Percentiles rank a stretch among this genome's conserved stretches.
These are phyloP conservation scores for Drosophila sucinea DNA, from an alignment of 1,140 invertebrate species.

Conservation along the genomic window DNA sequence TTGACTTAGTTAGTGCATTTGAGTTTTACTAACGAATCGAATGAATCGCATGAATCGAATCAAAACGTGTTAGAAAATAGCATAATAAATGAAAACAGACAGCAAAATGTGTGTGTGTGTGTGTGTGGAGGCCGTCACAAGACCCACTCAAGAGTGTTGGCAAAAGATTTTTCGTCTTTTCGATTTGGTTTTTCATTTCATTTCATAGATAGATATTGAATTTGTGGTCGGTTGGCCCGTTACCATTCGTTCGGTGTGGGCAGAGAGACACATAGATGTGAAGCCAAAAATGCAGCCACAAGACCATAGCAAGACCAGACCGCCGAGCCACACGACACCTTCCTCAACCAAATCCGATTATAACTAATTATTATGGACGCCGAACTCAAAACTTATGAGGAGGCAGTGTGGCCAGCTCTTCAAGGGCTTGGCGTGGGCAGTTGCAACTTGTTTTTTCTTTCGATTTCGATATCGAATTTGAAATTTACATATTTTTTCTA, in stretches of 20 bases:
- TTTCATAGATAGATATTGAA: conserved; percentile 5
- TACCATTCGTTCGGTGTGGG: background rate
- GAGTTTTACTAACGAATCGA: conserved; percentile 25
- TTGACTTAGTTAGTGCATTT: conserved; percentile 54
- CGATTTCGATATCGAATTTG: conserved; percentile 3
- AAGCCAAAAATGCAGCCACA: conserved; percentile 17
- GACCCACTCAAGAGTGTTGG: conserved; percentile 1
- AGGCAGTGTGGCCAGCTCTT: conserved; percentile 29
- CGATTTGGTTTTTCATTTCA: conserved; percentile 11
- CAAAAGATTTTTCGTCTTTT: conserved; percentile 11
- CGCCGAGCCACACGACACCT: conserved; percentile 60
- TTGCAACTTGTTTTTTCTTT: conserved; percentile 19
- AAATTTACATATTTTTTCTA: conserved; percentile 11
- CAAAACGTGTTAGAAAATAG: conserved; percentile 70
- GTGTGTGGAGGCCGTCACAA: conserved; percentile 1
- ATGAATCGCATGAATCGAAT: conserved; percentile 41
- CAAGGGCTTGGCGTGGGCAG: conserved; percentile 67
- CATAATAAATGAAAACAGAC: conserved; percentile 58
- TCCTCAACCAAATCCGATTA: conserved; percentile 76
- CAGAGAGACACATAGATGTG: background rate
- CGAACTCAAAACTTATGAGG: conserved; percentile 26
- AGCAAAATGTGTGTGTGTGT: conserved; percentile 17
- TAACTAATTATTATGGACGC: conserved; percentile 76
- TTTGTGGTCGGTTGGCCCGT: background rate
- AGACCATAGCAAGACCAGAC: conserved; percentile 5